These are phyloP conservation scores for Lasioglossum albipes DNA, from an alignment of 1,140 invertebrate genomes.

Conservation along the genomic window DNA sequence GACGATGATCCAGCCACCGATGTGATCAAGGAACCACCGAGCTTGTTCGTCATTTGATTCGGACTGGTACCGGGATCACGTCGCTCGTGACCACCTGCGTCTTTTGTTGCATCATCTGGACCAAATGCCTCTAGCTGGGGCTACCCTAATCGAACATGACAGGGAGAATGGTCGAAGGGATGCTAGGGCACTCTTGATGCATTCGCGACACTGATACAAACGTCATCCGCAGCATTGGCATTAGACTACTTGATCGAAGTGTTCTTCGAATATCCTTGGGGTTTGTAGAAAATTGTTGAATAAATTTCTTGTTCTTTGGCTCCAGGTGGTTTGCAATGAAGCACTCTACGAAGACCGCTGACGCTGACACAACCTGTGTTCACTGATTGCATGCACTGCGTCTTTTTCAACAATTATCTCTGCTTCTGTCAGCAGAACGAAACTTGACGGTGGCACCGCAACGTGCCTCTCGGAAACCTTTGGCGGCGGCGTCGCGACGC, in stretches of 20 bases:
- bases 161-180: neutral
- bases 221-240: neutral
- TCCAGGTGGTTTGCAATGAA: neutral
- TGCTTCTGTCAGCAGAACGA: neutral
- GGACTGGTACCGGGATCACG: neutral
- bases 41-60: conserved; percentile 41
- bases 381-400: conserved; percentile 12
- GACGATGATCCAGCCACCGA: neutral
- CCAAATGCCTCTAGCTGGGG: neutral
- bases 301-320: neutral
- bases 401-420: conserved; percentile 4
- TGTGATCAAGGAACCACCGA: conserved; percentile 3
- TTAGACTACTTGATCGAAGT: neutral
- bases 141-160: neutral
- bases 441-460: neutral
- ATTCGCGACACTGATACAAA: neutral
- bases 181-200: neutral
- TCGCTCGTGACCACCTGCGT: neutral
- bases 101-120: conserved; percentile 22
- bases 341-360: neutral
- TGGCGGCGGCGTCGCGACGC: conserved; percentile 68
- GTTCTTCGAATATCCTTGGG: too few species aligned
- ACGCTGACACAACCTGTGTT: neutral
- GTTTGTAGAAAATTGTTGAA: too few species aligned
- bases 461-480: conserved; percentile 29